phyloP scores from a whole-genome alignment of 1,140 invertebrate species.

The Hylaeus volcanicus region DNA sequence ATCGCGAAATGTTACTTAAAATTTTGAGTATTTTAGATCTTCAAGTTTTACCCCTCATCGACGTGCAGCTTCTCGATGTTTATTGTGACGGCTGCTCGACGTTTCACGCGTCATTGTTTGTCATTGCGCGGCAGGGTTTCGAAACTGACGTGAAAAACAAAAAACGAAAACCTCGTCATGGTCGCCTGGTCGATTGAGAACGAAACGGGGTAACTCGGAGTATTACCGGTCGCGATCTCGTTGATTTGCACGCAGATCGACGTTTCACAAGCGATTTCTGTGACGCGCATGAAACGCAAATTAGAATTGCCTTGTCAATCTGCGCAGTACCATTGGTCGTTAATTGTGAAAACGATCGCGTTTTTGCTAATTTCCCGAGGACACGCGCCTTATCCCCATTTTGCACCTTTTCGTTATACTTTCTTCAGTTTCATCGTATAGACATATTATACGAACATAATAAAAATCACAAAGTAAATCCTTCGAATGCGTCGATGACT shows the following conservation, averaged over 20 bases:
- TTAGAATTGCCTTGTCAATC: background rate
- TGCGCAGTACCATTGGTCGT: too few relatives aligned
- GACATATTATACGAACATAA: too few relatives aligned
- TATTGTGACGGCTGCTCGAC: background rate
- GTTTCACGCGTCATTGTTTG: background rate
- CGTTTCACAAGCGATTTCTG: slow-evolving; percentile 23
- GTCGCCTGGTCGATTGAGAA: slow-evolving; percentile 36
- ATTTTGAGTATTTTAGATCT: too few relatives aligned
- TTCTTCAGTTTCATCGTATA: background rate
- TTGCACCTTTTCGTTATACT: background rate
- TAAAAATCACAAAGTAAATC: background rate
- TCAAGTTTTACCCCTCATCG: too few relatives aligned
- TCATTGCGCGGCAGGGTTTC: background rate
- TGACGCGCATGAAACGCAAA: slow-evolving; percentile 6
- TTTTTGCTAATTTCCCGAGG: slow-evolving; percentile 4
- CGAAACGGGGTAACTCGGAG: background rate
- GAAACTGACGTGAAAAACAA: background rate
- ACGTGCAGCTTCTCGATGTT: background rate
- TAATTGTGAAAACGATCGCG: background rate
- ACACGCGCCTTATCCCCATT: background rate
- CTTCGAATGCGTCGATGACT: background rate
- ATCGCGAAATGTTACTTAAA: too few relatives aligned
- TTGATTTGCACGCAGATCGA: background rate
- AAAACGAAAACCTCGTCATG: background rate
- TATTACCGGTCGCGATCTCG: slow-evolving; percentile 27